Conservation (phyloP, 2,797 vertebrate species). For the Epinephelus coioides region DNA sequence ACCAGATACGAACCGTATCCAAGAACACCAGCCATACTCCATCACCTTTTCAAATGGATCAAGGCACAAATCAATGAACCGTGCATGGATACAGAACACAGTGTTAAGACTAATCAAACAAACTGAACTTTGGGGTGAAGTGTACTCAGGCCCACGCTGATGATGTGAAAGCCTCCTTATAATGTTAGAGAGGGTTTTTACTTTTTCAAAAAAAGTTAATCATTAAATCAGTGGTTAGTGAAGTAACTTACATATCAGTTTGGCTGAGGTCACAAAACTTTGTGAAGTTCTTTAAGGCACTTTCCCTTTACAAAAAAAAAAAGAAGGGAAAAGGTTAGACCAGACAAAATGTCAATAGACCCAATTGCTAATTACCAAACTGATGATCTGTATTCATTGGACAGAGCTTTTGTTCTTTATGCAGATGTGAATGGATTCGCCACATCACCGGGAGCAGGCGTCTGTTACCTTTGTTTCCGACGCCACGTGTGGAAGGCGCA, state of each 20-base stretch:
- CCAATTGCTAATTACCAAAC: conserved; percentile 36
- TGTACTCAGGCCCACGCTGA: too few relatives aligned
- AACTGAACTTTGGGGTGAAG: too few relatives aligned
- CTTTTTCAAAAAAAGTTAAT: too few relatives aligned
- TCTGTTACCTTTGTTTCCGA: conserved; percentile 78
- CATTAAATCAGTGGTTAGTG: neutral
- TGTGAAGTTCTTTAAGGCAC: conserved; percentile 77
- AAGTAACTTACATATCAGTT: conserved; percentile 75
- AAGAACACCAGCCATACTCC: too few relatives aligned
- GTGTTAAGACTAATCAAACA: too few relatives aligned
- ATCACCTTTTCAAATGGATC: too few relatives aligned
- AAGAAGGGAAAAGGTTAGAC: conserved; percentile 42
- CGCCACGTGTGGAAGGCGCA: conserved; percentile 94
- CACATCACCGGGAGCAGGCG: conserved; percentile 5
- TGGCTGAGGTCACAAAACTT: conserved; percentile 73
- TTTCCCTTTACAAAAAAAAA: conserved; percentile 71
- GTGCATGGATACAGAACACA: too few relatives aligned
- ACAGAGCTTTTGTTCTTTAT: conserved; percentile 24
- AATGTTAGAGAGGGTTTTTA: too few relatives aligned
- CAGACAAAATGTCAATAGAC: conserved; percentile 20
- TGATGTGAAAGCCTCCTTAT: too few relatives aligned
- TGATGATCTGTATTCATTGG: conserved; percentile 44
- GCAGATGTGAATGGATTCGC: conserved; percentile 47
- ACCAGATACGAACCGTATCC: too few relatives aligned
- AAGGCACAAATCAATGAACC: too few relatives aligned